Evolutionary conservation across 2,113 vertebrate species (phyloP).

Genomic region (Stigmatopora nigra): DNA sequence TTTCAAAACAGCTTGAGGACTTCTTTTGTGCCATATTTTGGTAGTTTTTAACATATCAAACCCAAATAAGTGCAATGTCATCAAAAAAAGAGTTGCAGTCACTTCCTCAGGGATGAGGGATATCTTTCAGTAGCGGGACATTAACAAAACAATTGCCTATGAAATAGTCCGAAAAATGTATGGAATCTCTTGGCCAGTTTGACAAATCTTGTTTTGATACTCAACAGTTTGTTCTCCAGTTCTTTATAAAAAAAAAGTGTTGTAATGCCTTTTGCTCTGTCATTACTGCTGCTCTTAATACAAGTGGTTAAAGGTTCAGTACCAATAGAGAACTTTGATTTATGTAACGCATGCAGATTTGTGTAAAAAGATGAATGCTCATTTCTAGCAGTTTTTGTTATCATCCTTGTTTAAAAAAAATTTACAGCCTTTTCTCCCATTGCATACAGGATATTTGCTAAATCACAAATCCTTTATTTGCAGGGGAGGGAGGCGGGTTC

Average conservation of each 20-base stretch:
- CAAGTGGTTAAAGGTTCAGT: not conserved
- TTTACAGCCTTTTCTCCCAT: constrained; percentile 12
- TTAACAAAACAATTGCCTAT: constrained; percentile 15
- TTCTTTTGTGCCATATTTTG: constrained; percentile 4
- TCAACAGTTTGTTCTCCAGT: not conserved
- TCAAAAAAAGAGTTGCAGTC: constrained; percentile 13
- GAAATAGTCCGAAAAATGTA: not conserved
- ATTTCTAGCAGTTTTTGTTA: not conserved
- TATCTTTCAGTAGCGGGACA: constrained; percentile 21
- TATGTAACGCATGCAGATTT: not conserved
- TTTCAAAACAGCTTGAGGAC: constrained; percentile 13
- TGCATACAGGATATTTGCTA: constrained; percentile 13
- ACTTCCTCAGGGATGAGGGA: constrained; percentile 43
- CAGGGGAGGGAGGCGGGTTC: too few species aligned
- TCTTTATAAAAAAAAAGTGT: not conserved
- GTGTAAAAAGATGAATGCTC: not conserved
- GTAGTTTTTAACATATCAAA: constrained; percentile 11
- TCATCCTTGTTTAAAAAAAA: not conserved
- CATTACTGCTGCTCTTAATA: not conserved
- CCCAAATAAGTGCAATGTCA: constrained; percentile 1
- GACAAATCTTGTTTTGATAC: not conserved
- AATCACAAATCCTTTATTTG: constrained; percentile 30
- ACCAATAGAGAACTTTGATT: not conserved
- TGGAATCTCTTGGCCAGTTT: not conserved
- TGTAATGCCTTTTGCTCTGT: not conserved